These are phyloP conservation scores for Phragmatobia fuliginosa DNA, from an alignment of 2,888 invertebrate species.

Conservation along the genomic window DNA sequence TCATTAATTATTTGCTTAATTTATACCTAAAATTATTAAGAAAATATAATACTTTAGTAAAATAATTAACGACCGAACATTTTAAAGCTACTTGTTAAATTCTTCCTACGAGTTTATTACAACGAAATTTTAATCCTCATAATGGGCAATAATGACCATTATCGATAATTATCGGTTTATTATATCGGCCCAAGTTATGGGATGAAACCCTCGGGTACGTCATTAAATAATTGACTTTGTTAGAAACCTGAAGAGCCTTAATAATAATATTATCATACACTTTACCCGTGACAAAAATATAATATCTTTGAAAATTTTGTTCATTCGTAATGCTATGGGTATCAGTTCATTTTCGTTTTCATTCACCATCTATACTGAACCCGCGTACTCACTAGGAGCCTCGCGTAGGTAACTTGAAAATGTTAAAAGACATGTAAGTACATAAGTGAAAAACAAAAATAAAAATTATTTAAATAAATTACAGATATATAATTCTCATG, in stretches of 20 bases:
- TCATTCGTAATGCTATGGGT: not conserved
- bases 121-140: conserved; percentile 9
- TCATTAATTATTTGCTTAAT: not conserved
- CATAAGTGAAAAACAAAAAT: too few species aligned
- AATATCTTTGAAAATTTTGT: not conserved
- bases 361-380: too few species aligned
- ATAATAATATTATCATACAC: conserved; percentile 8
- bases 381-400: too few species aligned
- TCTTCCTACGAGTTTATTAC: not conserved
- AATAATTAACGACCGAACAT: not conserved
- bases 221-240: conserved; percentile 6
- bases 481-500: too few species aligned
- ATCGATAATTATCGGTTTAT: conserved; percentile 19
- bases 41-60: not conserved
- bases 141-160: conserved; percentile 19
- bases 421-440: too few species aligned
- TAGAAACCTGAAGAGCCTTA: not conserved
- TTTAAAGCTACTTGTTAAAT: not conserved
- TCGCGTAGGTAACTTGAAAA: too few species aligned
- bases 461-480: too few species aligned
- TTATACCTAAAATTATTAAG: not conserved
- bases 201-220: conserved; percentile 10
- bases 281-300: not conserved
- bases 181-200: conserved; percentile 19
- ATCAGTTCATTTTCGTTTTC: too few species aligned